A percentile compares a stretch with the other conserved stretches of the same genome.
phyloP scores from a whole-genome alignment of 2,797 vertebrate species.

The Vultur gryphus region DNA sequence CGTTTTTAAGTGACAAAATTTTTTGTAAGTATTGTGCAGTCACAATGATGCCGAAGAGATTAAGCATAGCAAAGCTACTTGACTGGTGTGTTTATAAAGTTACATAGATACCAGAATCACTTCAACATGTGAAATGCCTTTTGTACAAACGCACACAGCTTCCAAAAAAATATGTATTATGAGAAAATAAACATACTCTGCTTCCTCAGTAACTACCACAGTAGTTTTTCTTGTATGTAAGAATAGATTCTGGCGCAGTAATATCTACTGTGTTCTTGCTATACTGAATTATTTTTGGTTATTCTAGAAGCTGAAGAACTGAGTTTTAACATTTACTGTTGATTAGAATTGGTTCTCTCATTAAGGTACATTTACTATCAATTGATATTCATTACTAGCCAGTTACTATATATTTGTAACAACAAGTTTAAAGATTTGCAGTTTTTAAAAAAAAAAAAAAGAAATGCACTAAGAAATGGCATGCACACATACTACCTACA shows the following conservation, averaged over 20 bases:
- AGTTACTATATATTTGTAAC: background rate
- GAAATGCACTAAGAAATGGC: background rate
- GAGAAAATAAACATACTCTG: background rate
- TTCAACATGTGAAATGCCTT: background rate
- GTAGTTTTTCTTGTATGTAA: background rate
- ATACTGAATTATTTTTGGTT: background rate
- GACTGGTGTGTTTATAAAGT: background rate
- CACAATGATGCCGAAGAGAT: background rate
- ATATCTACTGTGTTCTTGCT: background rate
- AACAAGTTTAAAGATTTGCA: background rate
- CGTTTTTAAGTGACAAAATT: background rate
- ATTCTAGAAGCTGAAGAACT: background rate
- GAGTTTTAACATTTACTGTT: background rate
- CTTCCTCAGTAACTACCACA: background rate
- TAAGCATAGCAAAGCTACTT: background rate
- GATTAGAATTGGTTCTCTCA: background rate
- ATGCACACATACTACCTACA: background rate
- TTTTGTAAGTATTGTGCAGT: background rate
- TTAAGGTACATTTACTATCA: background rate
- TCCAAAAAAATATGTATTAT: background rate
- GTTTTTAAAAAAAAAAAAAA: background rate
- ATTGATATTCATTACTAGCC: background rate
- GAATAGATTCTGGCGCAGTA: background rate
- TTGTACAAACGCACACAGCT: background rate
- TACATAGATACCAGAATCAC: background rate